phyloP scores from a whole-genome alignment of 35 echinoderm and acorn worm species.

The Apostichopus japonicus region DNA sequence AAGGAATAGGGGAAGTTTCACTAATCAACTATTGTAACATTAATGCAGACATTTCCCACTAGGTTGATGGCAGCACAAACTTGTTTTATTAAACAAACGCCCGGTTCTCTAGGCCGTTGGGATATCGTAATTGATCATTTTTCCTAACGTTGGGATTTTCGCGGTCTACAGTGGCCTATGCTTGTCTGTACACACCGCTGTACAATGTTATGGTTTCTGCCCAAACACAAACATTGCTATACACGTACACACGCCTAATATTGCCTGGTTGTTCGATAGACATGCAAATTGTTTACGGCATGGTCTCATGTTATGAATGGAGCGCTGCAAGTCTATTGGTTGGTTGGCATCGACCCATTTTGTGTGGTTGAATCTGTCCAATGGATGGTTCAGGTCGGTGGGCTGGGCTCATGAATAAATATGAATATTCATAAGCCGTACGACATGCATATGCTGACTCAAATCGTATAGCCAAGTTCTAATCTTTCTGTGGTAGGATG shows the following conservation, averaged over 20 bases:
- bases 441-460: neutral
- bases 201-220: slow-evolving; percentile 25
- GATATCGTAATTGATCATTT: neutral
- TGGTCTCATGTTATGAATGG: slow-evolving; percentile 19
- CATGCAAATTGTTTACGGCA: neutral
- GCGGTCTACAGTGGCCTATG: too few species aligned
- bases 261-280: neutral
- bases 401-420: slow-evolving; percentile 33
- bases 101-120: neutral
- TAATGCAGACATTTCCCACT: neutral
- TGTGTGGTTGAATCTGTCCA: slow-evolving; percentile 11
- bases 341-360: slow-evolving; percentile 24
- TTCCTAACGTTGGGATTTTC: neutral
- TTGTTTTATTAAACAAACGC: neutral
- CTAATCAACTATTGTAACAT: neutral
- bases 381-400: neutral
- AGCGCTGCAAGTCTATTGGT: neutral
- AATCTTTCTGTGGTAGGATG: neutral
- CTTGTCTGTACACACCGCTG: neutral
- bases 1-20: neutral
- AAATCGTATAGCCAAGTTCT: neutral
- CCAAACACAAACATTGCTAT: slow-evolving; percentile 4
- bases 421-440: neutral
- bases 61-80: neutral
- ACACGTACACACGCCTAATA: neutral